Percentiles rank a stretch among this genome's conserved stretches.
phyloP scores from a whole-genome alignment of 2,113 vertebrate species.

The Meleagris gallopavo region DNA sequence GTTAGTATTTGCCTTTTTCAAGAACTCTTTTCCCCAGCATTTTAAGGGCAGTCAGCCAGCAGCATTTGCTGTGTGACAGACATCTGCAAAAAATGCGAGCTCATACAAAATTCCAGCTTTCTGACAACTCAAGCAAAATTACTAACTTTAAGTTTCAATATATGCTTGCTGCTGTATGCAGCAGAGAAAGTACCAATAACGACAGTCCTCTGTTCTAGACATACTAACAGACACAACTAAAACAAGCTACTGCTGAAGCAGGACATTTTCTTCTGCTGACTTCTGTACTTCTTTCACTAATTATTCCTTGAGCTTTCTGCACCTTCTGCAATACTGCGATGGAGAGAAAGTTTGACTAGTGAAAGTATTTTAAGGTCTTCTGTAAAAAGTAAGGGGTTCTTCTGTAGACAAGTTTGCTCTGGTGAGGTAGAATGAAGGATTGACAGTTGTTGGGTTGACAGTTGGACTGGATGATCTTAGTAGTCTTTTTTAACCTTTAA shows the following conservation, averaged over 20 bases:
- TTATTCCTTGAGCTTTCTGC: neutral
- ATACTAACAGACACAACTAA: neutral
- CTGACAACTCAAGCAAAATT: slow-evolving; percentile 29
- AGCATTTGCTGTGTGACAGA: slow-evolving; percentile 22
- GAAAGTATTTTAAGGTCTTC: neutral
- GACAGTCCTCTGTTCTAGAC: neutral
- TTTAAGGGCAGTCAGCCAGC: slow-evolving; percentile 29
- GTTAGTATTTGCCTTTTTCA: slow-evolving; percentile 33
- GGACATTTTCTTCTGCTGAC: neutral
- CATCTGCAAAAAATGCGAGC: slow-evolving; percentile 8
- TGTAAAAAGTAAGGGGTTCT: neutral
- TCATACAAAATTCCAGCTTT: slow-evolving; percentile 6
- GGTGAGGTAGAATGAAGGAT: neutral
- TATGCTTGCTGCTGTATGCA: neutral
- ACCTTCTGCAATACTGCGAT: neutral
- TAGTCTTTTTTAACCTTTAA: too few species aligned
- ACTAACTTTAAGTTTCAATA: neutral
- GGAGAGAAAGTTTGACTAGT: neutral
- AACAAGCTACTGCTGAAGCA: neutral
- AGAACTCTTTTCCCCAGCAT: neutral
- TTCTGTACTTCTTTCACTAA: neutral
- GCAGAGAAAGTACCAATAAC: neutral
- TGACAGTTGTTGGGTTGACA: too few species aligned
- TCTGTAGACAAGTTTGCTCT: neutral
- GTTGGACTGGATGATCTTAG: too few species aligned